Evolutionary conservation across 2,888 invertebrate species (phyloP).

Genomic region (Dicyrtomina minuta): DNA sequence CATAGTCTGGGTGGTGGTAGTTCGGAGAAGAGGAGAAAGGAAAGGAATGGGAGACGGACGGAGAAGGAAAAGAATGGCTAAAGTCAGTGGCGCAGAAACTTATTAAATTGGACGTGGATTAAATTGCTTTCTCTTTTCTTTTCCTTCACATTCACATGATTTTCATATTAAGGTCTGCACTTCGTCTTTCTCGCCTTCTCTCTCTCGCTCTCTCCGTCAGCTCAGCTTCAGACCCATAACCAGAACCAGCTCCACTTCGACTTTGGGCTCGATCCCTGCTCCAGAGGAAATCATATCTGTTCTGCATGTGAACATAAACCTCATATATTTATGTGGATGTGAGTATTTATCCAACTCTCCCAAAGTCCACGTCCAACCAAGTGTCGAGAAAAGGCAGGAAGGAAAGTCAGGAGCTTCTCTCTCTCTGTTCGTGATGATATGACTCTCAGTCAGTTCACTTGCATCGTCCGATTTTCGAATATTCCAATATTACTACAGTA

Average conservation of each 20-base stretch:
- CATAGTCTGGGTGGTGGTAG: neutral
- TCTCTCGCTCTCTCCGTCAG: neutral
- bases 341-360: neutral
- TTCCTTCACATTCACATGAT: constrained; percentile 30
- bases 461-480: too few relatives aligned
- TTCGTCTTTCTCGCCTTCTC: constrained; percentile 15
- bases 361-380: too few relatives aligned
- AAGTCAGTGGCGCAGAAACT: constrained; percentile 35
- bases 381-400: too few relatives aligned
- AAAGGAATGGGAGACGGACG: neutral
- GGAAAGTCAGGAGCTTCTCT: too few relatives aligned
- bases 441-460: too few relatives aligned
- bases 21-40: constrained; percentile 1
- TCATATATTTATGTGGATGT: neutral
- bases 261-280: too few relatives aligned
- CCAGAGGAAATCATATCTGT: too few relatives aligned
- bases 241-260: too few relatives aligned
- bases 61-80: constrained; percentile 33
- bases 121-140: constrained; percentile 34
- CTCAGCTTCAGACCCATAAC: neutral
- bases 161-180: constrained; percentile 32
- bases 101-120: constrained; percentile 37
- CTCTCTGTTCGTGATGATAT: too few relatives aligned
- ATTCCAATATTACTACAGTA: too few relatives aligned
- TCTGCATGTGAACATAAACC: neutral